A percentile compares a stretch with the other conserved stretches of the same genome.
Conservation (phyloP, 2,113 vertebrate species). For the Tympanuchus pallidicinctus region DNA sequence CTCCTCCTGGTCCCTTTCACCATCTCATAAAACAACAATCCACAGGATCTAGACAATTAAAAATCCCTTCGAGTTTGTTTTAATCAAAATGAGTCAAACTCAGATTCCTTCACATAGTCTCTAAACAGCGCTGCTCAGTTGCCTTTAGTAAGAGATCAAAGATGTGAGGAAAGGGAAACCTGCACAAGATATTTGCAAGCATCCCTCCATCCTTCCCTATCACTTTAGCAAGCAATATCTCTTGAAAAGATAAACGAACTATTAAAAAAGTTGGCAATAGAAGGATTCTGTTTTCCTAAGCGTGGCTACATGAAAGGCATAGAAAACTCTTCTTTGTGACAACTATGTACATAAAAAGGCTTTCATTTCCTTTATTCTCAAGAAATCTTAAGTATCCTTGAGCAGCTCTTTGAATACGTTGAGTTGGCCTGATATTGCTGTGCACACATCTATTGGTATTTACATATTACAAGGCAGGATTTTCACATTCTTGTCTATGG, state of each 20-base stretch:
- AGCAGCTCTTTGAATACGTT: neutral
- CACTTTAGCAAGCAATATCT: neutral
- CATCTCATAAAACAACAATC: neutral
- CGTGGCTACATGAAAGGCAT: neutral
- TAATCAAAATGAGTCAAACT: neutral
- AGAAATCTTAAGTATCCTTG: neutral
- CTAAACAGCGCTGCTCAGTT: neutral
- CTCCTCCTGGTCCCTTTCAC: neutral
- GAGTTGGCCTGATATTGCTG: conserved; percentile 1
- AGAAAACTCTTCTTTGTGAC: neutral
- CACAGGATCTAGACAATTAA: neutral
- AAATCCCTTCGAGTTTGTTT: neutral
- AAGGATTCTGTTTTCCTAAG: neutral
- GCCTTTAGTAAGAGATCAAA: neutral
- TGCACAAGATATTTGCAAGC: neutral
- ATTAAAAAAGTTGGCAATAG: neutral
- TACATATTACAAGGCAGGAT: conserved; percentile 1
- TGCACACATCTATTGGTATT: neutral
- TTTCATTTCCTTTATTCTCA: conserved; percentile 29
- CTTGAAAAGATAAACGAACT: neutral
- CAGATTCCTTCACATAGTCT: neutral
- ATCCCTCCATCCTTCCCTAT: neutral
- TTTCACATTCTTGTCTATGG: conserved; percentile 22
- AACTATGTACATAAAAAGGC: neutral
- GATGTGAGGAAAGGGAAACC: neutral